Evolutionary conservation across 1,140 invertebrate species (phyloP).

Genomic region (Drepana arcuata): DNA sequence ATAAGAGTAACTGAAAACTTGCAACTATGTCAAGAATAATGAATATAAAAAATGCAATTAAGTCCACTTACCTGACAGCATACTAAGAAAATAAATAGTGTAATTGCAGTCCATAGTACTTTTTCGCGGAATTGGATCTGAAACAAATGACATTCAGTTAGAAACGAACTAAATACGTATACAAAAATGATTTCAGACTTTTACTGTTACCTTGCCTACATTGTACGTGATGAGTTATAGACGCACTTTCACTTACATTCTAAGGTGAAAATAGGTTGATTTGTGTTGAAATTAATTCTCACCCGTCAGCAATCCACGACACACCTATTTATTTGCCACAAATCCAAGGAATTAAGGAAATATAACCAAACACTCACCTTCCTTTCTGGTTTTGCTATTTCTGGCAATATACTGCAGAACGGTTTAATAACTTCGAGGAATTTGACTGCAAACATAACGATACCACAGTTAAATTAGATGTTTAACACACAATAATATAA

Average conservation of each 20-base stretch:
- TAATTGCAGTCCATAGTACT: conserved; percentile 99
- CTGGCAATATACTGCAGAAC: conserved; percentile 99
- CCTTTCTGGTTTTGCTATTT: conserved; percentile 99
- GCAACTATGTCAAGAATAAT: too few relatives aligned
- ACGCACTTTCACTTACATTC: conserved; percentile 39
- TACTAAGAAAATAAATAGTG: conserved; percentile 99
- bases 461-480: conserved; percentile 30
- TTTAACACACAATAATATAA: conserved; percentile 36
- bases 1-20: too few relatives aligned
- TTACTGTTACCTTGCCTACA: conserved; percentile 34
- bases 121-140: conserved; percentile 99
- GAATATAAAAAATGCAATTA: conserved; percentile 8
- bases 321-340: too few relatives aligned
- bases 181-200: conserved; percentile 7
- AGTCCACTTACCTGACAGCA: conserved; percentile 93
- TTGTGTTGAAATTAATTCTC: background rate
- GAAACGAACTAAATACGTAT: conserved; percentile 11
- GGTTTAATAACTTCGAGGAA: conserved; percentile 99
- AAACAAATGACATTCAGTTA: conserved; percentile 59
- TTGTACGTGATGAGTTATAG: conserved; percentile 14
- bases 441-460: conserved; percentile 90
- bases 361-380: conserved; percentile 80
- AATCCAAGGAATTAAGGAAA: background rate
- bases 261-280: conserved; percentile 8
- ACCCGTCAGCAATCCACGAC: background rate